These are phyloP conservation scores for Aspidapion aeneum DNA, from an alignment of 2,888 invertebrate genomes.

Conservation along the genomic window DNA sequence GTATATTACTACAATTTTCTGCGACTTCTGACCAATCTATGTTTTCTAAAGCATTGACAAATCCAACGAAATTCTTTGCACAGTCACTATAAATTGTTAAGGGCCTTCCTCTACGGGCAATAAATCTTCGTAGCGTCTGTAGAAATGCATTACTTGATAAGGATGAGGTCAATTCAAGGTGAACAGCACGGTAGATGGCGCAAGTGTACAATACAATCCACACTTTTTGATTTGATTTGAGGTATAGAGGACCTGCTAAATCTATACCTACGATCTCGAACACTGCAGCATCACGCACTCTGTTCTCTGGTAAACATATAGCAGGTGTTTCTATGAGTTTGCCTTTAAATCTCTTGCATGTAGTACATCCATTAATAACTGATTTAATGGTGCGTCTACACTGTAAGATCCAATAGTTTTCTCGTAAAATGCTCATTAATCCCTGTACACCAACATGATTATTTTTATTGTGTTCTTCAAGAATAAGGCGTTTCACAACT, in stretches of 20 bases:
- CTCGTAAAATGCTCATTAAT: not conserved
- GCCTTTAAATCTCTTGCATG: slow-evolving; percentile 5
- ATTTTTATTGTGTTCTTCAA: not conserved
- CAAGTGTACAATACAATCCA: too few species aligned
- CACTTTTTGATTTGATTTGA: too few species aligned
- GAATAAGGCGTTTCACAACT: not conserved
- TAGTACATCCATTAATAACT: not conserved
- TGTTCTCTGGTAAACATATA: slow-evolving; percentile 5
- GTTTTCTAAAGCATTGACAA: slow-evolving; percentile 5
- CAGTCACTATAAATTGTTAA: slow-evolving; percentile 17
- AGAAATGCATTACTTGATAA: slow-evolving; percentile 35
- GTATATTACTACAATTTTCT: slow-evolving; percentile 15
- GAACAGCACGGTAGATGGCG: slow-evolving; percentile 22
- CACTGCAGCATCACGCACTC: slow-evolving; percentile 26
- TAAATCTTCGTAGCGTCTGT: slow-evolving; percentile 14
- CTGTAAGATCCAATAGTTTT: too few species aligned
- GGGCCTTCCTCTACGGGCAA: slow-evolving; percentile 13
- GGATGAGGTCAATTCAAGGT: slow-evolving; percentile 18
- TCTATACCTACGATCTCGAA: slow-evolving; percentile 15
- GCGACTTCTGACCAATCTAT: slow-evolving; percentile 20
- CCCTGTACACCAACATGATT: not conserved
- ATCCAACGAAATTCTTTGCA: slow-evolving; percentile 20
- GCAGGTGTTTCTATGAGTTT: slow-evolving; percentile 1
- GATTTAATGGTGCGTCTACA: too few species aligned
- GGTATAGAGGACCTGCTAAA: too few species aligned